Base-by-base conservation (phyloP, 2,113 vertebrate species). In the Apteryx mantelli region DNA sequence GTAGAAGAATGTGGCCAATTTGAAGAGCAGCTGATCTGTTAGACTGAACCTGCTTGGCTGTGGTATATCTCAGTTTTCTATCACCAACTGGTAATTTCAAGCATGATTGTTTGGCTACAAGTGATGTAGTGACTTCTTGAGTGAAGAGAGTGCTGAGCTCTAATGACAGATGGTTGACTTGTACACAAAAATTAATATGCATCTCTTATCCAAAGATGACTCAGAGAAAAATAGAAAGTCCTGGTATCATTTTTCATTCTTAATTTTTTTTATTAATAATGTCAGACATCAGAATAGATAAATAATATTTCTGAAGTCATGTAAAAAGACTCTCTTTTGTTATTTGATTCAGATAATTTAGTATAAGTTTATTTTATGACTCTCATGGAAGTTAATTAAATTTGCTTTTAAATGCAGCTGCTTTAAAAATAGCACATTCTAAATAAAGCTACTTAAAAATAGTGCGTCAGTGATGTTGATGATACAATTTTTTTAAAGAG, bases 391-490 rank as follows among this genome's bases (percentile, higher is more conserved):
- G 44, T 86, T 86, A 86, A 86, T 42, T 85, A 86, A 81, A 65
- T 26, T 78, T 92, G 55, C 46, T 87, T 96, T 94, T 96, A 91
- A 86, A 42, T 75, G 36, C 61, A 91, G 28, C 44, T 80, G 38
- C 66, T 88, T 94, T 91, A 91, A 96, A 93, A 93, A 95, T 85
- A 93, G 73, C 42, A 4, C 1, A 7, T 73, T 91, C 77, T 65
- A 93, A 97, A 91, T 89, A 92, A 92, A 93, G 25, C 71, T 5
- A 9, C 70, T 93, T 92, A 69, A 96, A 96, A 96, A 91, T 88
- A 94, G 63, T 55, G 17, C 70, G 34, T 80, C 56, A 42, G 40
- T 66, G 68, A 66, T 85, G 78, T 42, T 82, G 83, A 76, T 53
- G 34, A 26, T 73, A 48, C 18, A 82, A 26, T 92, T 64, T 71